Conservation (phyloP, 2,888 invertebrate genomes). For the Standfussiana lucernea region DNA sequence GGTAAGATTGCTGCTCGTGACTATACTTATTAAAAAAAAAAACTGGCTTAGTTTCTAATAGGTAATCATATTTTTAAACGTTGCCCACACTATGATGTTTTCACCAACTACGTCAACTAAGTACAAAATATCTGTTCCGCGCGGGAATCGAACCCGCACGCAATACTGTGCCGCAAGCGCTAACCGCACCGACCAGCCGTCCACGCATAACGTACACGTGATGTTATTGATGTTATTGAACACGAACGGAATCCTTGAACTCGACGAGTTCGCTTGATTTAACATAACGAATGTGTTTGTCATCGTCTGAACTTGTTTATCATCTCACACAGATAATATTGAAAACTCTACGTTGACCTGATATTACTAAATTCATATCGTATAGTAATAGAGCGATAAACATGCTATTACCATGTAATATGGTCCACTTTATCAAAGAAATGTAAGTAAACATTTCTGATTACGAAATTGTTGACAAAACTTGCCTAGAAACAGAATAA, state of each 20-base stretch:
- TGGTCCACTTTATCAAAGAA: slow-evolving; percentile 36
- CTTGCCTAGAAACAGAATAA: slow-evolving; percentile 45
- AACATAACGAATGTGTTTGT: slow-evolving; percentile 29
- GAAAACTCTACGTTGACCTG: slow-evolving; percentile 34
- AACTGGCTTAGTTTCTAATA: not conserved
- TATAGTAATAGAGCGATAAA: slow-evolving; percentile 26
- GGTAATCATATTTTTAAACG: not conserved
- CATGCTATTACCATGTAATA: slow-evolving; percentile 6
- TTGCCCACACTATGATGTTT: not conserved
- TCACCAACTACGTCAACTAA: too few relatives aligned
- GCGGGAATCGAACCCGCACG: slow-evolving; percentile 17
- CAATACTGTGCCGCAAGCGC: not conserved
- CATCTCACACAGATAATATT: slow-evolving; percentile 44
- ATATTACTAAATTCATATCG: slow-evolving; percentile 34
- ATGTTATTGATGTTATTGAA: slow-evolving; percentile 40
- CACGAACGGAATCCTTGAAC: slow-evolving; percentile 52
- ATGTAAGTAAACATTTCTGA: slow-evolving; percentile 23
- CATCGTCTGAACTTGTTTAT: slow-evolving; percentile 49
- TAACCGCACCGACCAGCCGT: not conserved
- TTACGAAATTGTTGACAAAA: slow-evolving; percentile 33
- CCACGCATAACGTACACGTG: slow-evolving; percentile 11
- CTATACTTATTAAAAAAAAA: not conserved
- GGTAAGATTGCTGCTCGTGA: not conserved
- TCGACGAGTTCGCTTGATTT: slow-evolving; percentile 23
- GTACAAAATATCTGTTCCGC: not conserved